A percentile compares a stretch with the other conserved stretches of the same genome.
Evolutionary conservation across 2,888 invertebrate genomes (phyloP).

Genomic region (Syrista parreyssii): DNA sequence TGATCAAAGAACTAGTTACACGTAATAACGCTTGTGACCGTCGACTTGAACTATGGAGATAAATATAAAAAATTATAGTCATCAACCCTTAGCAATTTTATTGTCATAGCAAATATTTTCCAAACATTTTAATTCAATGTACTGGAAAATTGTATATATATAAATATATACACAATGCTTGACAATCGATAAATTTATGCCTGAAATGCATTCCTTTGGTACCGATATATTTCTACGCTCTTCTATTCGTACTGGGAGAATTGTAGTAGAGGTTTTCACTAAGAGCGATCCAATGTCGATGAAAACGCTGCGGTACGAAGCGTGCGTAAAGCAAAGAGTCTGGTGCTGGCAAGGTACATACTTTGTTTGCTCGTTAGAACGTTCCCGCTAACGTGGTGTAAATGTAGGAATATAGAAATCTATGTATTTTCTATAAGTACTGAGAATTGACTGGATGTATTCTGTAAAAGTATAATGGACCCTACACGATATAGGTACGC

Average conservation of each 20-base stretch:
- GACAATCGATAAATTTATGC: background rate
- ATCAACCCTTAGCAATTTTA: background rate
- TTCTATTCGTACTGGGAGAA: background rate
- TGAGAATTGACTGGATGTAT: background rate
- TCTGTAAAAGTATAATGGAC: background rate
- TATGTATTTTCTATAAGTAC: constrained; percentile 17
- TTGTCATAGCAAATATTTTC: background rate
- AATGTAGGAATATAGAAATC: constrained; percentile 38
- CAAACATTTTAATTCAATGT: background rate
- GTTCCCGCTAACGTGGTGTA: constrained; percentile 30
- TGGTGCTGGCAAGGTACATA: constrained; percentile 13
- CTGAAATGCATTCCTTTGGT: background rate
- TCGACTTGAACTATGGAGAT: background rate
- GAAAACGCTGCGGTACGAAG: background rate
- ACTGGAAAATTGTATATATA: background rate
- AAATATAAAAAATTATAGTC: background rate
- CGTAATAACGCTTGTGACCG: background rate
- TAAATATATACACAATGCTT: background rate
- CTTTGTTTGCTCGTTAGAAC: constrained; percentile 32
- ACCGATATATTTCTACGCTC: background rate
- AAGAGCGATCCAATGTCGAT: background rate
- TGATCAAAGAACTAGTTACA: background rate
- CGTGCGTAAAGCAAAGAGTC: background rate
- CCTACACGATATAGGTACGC: background rate
- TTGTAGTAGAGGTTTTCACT: background rate